Base-by-base conservation (phyloP, 2,797 vertebrate genomes). In the Decapterus maruadsi region DNA sequence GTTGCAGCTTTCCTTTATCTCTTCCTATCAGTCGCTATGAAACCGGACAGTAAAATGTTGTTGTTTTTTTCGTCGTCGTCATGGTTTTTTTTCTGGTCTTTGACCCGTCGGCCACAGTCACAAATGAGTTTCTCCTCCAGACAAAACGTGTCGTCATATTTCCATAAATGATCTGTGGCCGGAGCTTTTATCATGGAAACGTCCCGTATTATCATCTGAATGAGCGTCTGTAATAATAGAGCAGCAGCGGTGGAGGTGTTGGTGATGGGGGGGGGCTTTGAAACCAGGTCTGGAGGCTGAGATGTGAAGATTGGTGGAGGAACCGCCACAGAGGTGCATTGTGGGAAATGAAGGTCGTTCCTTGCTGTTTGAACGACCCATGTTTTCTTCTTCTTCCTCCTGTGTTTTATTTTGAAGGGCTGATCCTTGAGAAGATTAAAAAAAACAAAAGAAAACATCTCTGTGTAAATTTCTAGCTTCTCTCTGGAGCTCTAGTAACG, bases 151-250 rank as follows among this genome's bases (percentile, higher is more conserved):
- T 61, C 6, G 22, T 29, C 12, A 10, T 60, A 80, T 89, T 86
- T 78, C 43, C 84, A 80, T 83, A 76, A 80, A 85, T 66, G 80
- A 80, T 78, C 56, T 62, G 72, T 70, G 1, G 75, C 54, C 31
- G 54, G 58, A 55, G 68, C 68, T 80, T 50, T 89, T 89, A 62
- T 88, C 4, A 82, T 86, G 87, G 20, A 82, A 86, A 90, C 62
- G 65, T 70, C 67, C 58, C 31, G 1, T 75, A 84, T 90, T 88
- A 87, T 86, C 83, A 90, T 91, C 8, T 83, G 84, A 91, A 91
- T 89, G 92, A 87, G 83, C 89, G 78, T 77, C 90, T 90, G 82
- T 81, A 78, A 79, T 77, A 92, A 93, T 48, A 13, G 73, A 80
- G 80, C 8, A 57, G 9, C 11, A 40, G 31, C 31, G 31, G 31